A percentile compares a stretch with the other conserved stretches of the same genome.
Evolutionary conservation across 1,140 invertebrate genomes (phyloP).

Genomic region (Zaprionus vittiger): DNA sequence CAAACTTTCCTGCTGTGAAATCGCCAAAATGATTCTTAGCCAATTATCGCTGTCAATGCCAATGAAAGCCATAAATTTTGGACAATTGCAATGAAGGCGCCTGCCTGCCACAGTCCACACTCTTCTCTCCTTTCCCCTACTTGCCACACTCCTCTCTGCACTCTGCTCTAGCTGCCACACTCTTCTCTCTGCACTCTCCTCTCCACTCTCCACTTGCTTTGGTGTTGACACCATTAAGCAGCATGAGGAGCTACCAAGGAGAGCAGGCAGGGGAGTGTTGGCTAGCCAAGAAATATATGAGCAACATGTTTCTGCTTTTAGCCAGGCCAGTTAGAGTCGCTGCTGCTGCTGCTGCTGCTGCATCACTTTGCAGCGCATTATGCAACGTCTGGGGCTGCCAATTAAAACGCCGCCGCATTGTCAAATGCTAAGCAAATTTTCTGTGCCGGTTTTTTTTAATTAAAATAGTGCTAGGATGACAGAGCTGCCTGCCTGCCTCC

Average conservation of each 20-base stretch:
- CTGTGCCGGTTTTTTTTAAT: conserved; percentile 27
- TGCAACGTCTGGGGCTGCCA: conserved; percentile 48
- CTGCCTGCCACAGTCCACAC: neutral
- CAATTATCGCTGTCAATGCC: conserved; percentile 70
- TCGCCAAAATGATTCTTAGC: conserved; percentile 24
- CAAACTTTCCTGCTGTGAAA: neutral
- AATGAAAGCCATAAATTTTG: conserved; percentile 74
- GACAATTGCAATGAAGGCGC: conserved; percentile 23
- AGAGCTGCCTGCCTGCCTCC: neutral
- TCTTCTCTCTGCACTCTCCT: neutral
- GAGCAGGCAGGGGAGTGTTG: neutral
- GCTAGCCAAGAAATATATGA: conserved; percentile 4
- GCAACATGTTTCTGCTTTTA: conserved; percentile 42
- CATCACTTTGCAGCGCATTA: conserved; percentile 43
- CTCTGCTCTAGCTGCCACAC: conserved; percentile 25
- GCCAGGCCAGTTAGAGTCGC: conserved; percentile 2
- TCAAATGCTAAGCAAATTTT: conserved; percentile 56
- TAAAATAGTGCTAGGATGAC: conserved; percentile 25
- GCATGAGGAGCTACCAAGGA: neutral
- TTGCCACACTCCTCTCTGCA: neutral
- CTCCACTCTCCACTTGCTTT: conserved; percentile 37
- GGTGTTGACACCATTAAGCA: conserved; percentile 65
- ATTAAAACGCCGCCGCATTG: conserved; percentile 58
- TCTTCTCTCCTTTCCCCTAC: neutral
- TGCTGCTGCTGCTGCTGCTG: neutral